Base-by-base conservation (phyloP, 2,888 invertebrate genomes). In the Rhimphoctona megacephalus region DNA sequence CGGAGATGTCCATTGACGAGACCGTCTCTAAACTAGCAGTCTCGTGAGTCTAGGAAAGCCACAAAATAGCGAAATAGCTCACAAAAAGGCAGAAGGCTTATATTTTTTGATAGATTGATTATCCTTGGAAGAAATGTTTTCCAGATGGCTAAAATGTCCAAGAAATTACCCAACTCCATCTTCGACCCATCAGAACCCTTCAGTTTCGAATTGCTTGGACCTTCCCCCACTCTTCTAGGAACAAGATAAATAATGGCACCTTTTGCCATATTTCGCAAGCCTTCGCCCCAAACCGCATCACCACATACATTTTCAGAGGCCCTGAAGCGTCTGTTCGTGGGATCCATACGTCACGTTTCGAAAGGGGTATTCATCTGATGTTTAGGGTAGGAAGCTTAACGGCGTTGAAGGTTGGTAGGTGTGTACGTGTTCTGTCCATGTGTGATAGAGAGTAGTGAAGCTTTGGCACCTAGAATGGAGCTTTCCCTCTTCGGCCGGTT, bases 341-440 rank as follows among this genome's bases (percentile, higher is more conserved):
- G 43, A 61, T 73, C 69, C 85, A 49, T 86, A 81, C 66, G 83
- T 83, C 80, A 84, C 70, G 81, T 81, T 83, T 81, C 83, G 79
- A 54, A 72, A 83, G 84, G 77, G 81, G 78, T 76, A 83, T 85
- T 85, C 85, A 85, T 85, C 77, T 36, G 30, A 61, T 61, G 61
- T 30, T 61, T 30, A 6, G 17, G 61, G 14, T 61, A 61, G 30
- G 61, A 61, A 61, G 61, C 25, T 61, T 61, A 30, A 61, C 61
- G 61, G 17, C 30, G 61, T 61, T 30, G 61, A 61, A 61, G 61
- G 49, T 49, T 72, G 17, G 25, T 22, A 1, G 46, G 49, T 49
- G 70, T 25, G 30, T 33, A 49, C 33, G 46, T 25, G 25, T 70
- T 30, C 46, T 46, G 43, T 64, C 43, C 19, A 22, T 64, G 30